Evolutionary conservation across 2,888 invertebrate species (phyloP).

Genomic region (Odiellus spinosus): DNA sequence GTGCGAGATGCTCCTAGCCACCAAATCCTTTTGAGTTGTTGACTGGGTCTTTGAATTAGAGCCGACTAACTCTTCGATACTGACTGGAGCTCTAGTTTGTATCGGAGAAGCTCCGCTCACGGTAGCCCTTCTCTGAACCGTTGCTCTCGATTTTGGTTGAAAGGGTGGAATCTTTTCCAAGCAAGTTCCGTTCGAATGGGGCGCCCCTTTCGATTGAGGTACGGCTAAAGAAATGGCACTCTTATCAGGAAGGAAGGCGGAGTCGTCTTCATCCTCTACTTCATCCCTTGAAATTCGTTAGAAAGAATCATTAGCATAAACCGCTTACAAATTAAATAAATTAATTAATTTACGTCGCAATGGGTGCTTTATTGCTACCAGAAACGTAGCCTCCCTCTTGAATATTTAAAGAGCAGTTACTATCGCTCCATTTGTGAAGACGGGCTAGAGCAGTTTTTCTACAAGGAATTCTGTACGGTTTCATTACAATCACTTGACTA

Average conservation of each 20-base stretch:
- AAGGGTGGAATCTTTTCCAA: conserved; percentile 6
- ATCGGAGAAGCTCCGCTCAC: conserved; percentile 67
- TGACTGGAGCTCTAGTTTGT: conserved; percentile 41
- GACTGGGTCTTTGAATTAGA: conserved; percentile 6
- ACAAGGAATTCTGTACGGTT: conserved; percentile 18
- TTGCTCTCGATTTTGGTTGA: conserved; percentile 37
- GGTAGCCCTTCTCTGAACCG: conserved; percentile 65
- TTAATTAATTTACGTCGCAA: too few species aligned
- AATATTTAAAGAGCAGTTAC: conserved; percentile 7
- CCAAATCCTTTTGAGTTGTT: conserved; percentile 13
- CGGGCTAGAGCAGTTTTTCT: conserved; percentile 16
- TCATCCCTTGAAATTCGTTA: conserved; percentile 7
- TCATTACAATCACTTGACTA: conserved; percentile 38
- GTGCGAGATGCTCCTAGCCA: conserved; percentile 19
- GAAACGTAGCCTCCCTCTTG: conserved; percentile 11
- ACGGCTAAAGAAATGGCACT: conserved; percentile 5
- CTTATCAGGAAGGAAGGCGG: conserved; percentile 30
- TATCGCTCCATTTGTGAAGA: conserved; percentile 15
- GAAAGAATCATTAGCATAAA: too few species aligned
- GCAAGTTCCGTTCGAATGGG: conserved; percentile 2
- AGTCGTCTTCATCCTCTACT: conserved; percentile 26
- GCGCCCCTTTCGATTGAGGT: background rate
- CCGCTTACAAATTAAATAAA: too few species aligned
- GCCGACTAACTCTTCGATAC: conserved; percentile 38
- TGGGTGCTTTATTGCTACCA: background rate